Evolutionary conservation across 2,888 invertebrate species (phyloP), one percentile per base, ranked within the genome.

Genomic region (Synanthedon vespiformis): DNA sequence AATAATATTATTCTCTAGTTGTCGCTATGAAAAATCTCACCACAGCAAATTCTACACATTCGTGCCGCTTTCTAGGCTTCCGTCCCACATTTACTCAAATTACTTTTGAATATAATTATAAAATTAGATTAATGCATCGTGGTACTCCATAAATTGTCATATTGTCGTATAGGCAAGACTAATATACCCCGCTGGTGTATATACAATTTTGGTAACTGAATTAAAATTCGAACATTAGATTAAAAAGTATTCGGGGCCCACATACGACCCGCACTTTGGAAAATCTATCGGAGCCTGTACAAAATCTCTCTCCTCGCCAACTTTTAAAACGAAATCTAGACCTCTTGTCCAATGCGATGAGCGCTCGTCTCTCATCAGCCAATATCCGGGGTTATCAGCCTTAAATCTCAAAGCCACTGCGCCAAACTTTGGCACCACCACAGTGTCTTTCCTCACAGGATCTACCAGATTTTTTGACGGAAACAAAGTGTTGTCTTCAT

Each of bases 351-450:
- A 92, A 59, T 93, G 92, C 16, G 89, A 88, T 1, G 93, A 90
- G 51, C 92, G 88, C 70, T 94, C 94, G 61, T 94, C 94, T 61
- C 94, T 90, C 72, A 95, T 88, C 76, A 95, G 89, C 95, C 95
- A 95, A 63, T 91, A 93, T 12, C 94, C 94, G 63, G 94, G 93
- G 79, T 94, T 94, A 61, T 91, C 89, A 10, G 94, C 94, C 61
- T 90, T 88, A 65, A 95, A 94, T 55, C 94, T 86, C 40, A 94
- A 67, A 2, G 91, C 91, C 0, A 92, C 92, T 0, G 89, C 91
- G 0, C 94, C 92, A 55, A 90, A 90, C 67, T 89, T 91, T 0
- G 94, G 93, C 34, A 95, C 89, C 1, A 91, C 88, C 53, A 94
- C 88, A 0, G 94, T 94, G 65, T 94, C 94, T 70, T 94, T 95